phyloP scores from a whole-genome alignment of 2,113 vertebrate genomes.

The Alces alces region DNA sequence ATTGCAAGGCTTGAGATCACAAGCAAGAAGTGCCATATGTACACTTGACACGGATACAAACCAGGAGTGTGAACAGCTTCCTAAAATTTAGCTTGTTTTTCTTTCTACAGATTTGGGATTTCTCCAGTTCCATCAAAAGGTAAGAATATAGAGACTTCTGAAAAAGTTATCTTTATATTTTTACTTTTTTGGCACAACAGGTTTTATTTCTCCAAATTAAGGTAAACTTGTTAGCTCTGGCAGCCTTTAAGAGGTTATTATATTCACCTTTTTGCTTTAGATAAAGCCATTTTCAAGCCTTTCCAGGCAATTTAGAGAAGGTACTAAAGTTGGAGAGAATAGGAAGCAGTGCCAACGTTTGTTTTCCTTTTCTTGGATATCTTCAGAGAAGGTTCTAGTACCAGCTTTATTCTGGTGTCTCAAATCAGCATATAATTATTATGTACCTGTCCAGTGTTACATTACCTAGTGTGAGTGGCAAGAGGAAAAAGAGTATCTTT shows the following conservation, averaged over 20 bases:
- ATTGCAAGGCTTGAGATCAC: slow-evolving; percentile 73
- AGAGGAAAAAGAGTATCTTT: background rate
- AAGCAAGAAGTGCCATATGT: slow-evolving; percentile 68
- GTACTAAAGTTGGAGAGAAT: background rate
- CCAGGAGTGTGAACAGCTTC: slow-evolving; percentile 61
- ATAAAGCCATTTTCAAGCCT: background rate
- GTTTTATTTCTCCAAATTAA: slow-evolving; percentile 23
- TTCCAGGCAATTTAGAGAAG: slow-evolving; percentile 5
- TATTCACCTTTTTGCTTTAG: background rate
- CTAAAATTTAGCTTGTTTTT: slow-evolving; percentile 63
- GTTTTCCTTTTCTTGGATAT: slow-evolving; percentile 3
- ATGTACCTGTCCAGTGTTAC: background rate
- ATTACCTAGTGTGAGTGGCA: background rate
- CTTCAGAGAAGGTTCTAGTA: slow-evolving; percentile 20
- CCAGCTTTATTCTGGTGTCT: slow-evolving; percentile 12
- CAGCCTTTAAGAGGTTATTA: background rate
- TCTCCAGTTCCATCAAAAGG: slow-evolving; percentile 81
- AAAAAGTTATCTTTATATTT: slow-evolving; percentile 7
- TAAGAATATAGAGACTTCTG: slow-evolving; percentile 64
- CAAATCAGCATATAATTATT: slow-evolving; percentile 11
- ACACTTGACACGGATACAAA: slow-evolving; percentile 50
- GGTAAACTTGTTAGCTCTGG: background rate
- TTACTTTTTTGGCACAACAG: background rate
- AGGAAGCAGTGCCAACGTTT: background rate
- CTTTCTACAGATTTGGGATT: slow-evolving; percentile 78